Percentiles rank a stretch among this genome's conserved stretches.
Conservation (phyloP, 1,140 invertebrate genomes). For the Leguminivora glycinivorella region DNA sequence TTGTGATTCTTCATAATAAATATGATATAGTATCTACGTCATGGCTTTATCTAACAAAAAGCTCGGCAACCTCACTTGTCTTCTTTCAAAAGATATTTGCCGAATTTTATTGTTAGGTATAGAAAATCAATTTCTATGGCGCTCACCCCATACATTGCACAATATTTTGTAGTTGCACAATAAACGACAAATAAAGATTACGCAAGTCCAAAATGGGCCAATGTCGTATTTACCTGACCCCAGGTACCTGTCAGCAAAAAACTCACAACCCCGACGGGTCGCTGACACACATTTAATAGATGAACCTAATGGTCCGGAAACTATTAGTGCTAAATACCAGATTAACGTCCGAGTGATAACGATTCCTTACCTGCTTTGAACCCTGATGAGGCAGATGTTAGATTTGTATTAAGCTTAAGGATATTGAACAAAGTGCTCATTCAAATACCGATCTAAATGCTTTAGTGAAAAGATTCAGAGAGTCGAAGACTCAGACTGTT, state of each 20-base stretch:
- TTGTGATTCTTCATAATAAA: too few species aligned
- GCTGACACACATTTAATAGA: conserved; percentile 19
- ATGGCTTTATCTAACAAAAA: too few species aligned
- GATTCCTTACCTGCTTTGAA: conserved; percentile 9
- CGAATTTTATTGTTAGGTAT: too few species aligned
- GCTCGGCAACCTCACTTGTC: too few species aligned
- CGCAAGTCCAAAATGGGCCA: neutral
- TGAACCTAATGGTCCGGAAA: conserved; percentile 16
- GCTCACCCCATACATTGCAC: neutral
- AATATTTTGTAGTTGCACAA: neutral
- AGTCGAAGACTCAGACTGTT: neutral
- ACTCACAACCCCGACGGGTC: neutral
- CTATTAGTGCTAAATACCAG: conserved; percentile 17
- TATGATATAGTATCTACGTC: too few species aligned
- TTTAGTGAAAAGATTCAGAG: neutral
- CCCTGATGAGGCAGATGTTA: neutral
- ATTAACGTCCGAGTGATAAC: neutral
- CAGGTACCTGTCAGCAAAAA: conserved; percentile 15
- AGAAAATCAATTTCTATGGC: too few species aligned
- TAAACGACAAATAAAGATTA: neutral
- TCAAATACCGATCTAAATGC: neutral
- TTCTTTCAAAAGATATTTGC: too few species aligned
- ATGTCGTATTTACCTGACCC: neutral
- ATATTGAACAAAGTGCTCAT: neutral
- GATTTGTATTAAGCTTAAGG: neutral